Base-by-base conservation (phyloP, 2,888 invertebrate genomes). In the Rhabditoides inermis region DNA sequence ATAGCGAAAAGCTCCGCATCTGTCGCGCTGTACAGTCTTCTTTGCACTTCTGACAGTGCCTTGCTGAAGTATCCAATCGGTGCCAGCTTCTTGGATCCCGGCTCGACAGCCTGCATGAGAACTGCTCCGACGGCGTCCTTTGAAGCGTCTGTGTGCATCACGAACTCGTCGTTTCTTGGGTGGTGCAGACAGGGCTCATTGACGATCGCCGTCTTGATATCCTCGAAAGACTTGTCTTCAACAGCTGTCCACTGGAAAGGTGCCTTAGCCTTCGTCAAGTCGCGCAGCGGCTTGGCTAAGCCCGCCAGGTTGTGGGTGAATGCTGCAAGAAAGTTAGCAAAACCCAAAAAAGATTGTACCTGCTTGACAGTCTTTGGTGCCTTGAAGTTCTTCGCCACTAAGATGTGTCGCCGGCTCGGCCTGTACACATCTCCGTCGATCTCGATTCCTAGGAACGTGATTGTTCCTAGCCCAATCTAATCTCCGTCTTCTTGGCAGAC, bases 11-110 rank as follows among this genome's bases (percentile, higher is more conserved):
- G 45, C 41, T 70, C 65, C 12, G 51, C 49, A 26, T 73, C 60
- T 0, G 63, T 61, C 3, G 65, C 53, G 0, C 58, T n/a, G n/a
- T n/a, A 49, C 53, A 69, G 68, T 2, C 51, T 50, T 7, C 56
- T 44, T 55, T 74, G 56, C 10, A 58, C 28, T 3, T 56, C 45
- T 2, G 55, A 27, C 3, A 73, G 48, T 2, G 63, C 56, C 20
- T 57, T 46, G 36, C 68, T 69, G 2, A 58, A 55, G 49, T 66
- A 71, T 5, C 65, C 64, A 1, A 73, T 54, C 2, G 67, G 68
- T 27, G 23, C 2, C 7, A 44, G 49, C 7, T 53, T 50, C 18
- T 58, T 49, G 1, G 25, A 41, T 6, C 51, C 55, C 7, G 51
- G 51, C 0, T n/a, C 4, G 0, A 39, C 20, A 20, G 39, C 3